phyloP scores from a whole-genome alignment of 2,888 invertebrate genomes.

The Smittia sp. region DNA sequence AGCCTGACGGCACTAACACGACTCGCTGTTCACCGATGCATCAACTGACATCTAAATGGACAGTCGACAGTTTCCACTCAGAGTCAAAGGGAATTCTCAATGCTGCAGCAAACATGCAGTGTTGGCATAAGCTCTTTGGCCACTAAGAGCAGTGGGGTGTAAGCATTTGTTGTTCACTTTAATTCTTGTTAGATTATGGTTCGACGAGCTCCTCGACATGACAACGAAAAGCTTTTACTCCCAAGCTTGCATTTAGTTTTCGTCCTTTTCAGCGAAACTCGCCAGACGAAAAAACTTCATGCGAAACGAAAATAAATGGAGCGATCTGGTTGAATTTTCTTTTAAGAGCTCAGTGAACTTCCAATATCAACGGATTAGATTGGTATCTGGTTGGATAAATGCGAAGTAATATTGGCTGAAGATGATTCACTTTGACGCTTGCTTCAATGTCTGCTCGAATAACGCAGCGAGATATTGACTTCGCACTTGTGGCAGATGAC shows the following conservation, averaged over 20 bases:
- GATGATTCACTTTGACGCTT: no score
- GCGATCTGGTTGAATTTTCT: no score
- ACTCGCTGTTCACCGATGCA: constrained; percentile 5
- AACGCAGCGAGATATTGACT: no score
- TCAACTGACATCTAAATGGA: constrained; percentile 28
- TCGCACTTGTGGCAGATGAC: no score
- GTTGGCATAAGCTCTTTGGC: constrained; percentile 26
- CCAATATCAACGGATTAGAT: no score
- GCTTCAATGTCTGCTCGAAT: no score
- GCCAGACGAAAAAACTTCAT: no score
- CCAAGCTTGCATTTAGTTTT: background rate
- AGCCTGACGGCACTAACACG: background rate
- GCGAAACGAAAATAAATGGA: no score
- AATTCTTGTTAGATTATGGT: constrained; percentile 13
- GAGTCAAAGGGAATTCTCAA: constrained; percentile 25
- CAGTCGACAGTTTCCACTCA: constrained; percentile 21
- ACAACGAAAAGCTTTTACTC: constrained; percentile 21
- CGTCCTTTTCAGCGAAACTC: background rate
- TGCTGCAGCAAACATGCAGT: constrained; percentile 37
- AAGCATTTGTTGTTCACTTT: constrained; percentile 22
- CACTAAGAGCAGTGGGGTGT: constrained; percentile 33
- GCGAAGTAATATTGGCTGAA: no score
- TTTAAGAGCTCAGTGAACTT: no score
- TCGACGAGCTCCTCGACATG: background rate
- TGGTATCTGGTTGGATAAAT: no score